Base-by-base conservation (phyloP, 2,888 invertebrate species). In the Eutolmus rufibarbis region DNA sequence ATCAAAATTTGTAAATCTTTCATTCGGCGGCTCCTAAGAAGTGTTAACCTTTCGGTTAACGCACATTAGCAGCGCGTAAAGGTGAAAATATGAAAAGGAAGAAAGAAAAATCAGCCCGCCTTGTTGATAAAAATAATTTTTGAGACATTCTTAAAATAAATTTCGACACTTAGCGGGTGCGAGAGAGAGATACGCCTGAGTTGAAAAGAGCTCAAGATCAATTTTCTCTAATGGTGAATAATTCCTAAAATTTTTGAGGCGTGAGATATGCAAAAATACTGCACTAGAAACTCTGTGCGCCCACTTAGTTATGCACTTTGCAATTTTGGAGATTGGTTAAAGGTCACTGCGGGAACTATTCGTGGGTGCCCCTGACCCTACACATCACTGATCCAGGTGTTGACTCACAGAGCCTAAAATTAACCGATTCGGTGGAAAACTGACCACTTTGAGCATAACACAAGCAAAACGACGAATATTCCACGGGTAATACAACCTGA, bases 121-220 rank as follows among this genome's bases (percentile, higher is more conserved):
- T 57, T 56, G 82, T 19, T 34, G 82, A 82, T 82, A 82, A 82
- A 82, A 82, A 82, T 82, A 82, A 81, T 51, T 82, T 82, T 82
- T 82, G 79, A 56, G 82, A 82, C 82, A 82, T 82, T 82, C 82
- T 19, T 66, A 82, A 82, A 82, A 82, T 82, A 82, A 56, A 56
- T 82, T 66, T 82, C 57, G 37, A 79, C 28, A 79, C 51, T 51
- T 23, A 34, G 31, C 66, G 66, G 7, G 43, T 19, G 28, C 12
- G 66, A 19, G 28, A 66, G 66, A 79, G 79, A 79, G 37, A 19
- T 23, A 23, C 66, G 66, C 28, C 3, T 19, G 66, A 66, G 66
- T 9, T 66, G 66, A 66, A 66, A 66, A 28, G 66, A 66, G 66
- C 66, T 66, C 79, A 79, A 40, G 51, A 79, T 28, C 79, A 28